Evolutionary conservation across 2,797 vertebrate species (phyloP).

Genomic region (Parauchenoglanis punctatus): DNA sequence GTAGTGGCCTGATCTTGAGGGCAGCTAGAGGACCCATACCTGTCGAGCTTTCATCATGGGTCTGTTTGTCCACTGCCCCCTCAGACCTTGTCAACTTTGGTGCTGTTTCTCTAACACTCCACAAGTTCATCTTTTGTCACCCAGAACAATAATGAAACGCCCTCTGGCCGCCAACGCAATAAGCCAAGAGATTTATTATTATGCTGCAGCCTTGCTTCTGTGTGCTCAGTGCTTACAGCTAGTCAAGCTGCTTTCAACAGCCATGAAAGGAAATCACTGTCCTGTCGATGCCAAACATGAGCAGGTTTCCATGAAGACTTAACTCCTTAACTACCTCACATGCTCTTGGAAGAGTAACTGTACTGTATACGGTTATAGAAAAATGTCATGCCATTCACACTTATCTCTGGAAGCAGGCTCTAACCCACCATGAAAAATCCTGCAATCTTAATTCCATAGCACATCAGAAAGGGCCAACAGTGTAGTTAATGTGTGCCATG

Average conservation of each 20-base stretch:
- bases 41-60: slow-evolving; percentile 40
- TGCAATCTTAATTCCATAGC: slow-evolving; percentile 33
- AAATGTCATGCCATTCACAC: slow-evolving; percentile 39
- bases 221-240: slow-evolving; percentile 32
- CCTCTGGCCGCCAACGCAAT: slow-evolving; percentile 41
- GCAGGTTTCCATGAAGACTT: slow-evolving; percentile 62
- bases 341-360: neutral
- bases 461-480: slow-evolving; percentile 33
- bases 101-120: slow-evolving; percentile 31
- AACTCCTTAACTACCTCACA: slow-evolving; percentile 39
- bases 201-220: slow-evolving; percentile 24
- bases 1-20: slow-evolving; percentile 26
- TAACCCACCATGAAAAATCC: slow-evolving; percentile 45
- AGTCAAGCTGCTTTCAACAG: slow-evolving; percentile 27
- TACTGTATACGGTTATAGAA: slow-evolving; percentile 27
- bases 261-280: slow-evolving; percentile 46
- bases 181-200: slow-evolving; percentile 48
- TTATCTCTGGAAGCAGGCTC: slow-evolving; percentile 44
- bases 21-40: slow-evolving; percentile 40
- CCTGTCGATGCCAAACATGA: slow-evolving; percentile 45
- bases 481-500: slow-evolving; percentile 14
- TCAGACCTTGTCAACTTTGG: slow-evolving; percentile 40
- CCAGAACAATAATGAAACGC: slow-evolving; percentile 57
- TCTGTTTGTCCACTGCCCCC: slow-evolving; percentile 46
- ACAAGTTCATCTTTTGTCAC: slow-evolving; percentile 53